phyloP scores from a whole-genome alignment of 2,797 vertebrate species.

The Anas flavirostris region DNA sequence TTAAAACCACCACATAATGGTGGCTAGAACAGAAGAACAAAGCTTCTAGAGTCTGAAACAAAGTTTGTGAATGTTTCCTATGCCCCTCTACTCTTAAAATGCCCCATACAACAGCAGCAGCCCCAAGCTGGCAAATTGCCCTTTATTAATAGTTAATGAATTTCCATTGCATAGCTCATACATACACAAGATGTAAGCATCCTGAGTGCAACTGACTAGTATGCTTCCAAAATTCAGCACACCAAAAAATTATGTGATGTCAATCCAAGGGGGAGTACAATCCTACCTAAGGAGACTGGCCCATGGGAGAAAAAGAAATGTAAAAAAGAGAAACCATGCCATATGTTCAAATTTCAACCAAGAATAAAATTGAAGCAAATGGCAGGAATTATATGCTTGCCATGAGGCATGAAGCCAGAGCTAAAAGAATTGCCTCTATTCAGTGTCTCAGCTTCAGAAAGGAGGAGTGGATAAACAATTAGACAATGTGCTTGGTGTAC shows the following conservation, averaged over 20 bases:
- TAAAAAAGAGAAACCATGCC: neutral
- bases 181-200: neutral
- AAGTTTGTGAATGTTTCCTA: neutral
- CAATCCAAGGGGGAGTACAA: neutral
- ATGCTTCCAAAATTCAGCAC: neutral
- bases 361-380: conserved; percentile 35
- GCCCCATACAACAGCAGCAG: neutral
- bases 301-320: neutral
- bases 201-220: neutral
- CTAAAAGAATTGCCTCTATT: conserved; percentile 61
- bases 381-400: conserved; percentile 33
- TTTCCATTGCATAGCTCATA: neutral
- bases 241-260: neutral
- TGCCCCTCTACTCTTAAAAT: neutral
- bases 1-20: neutral
- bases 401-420: conserved; percentile 54
- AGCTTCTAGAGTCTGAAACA: neutral
- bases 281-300: neutral
- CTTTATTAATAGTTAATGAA: neutral
- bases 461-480: neutral
- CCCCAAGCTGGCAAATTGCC: neutral
- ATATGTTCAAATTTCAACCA: neutral
- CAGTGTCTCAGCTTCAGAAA: conserved; percentile 15
- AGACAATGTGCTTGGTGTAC: conserved; percentile 8
- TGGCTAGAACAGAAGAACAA: neutral